Base-by-base conservation (phyloP, 1,140 invertebrate species). In the Fragariocoptes setiger region DNA sequence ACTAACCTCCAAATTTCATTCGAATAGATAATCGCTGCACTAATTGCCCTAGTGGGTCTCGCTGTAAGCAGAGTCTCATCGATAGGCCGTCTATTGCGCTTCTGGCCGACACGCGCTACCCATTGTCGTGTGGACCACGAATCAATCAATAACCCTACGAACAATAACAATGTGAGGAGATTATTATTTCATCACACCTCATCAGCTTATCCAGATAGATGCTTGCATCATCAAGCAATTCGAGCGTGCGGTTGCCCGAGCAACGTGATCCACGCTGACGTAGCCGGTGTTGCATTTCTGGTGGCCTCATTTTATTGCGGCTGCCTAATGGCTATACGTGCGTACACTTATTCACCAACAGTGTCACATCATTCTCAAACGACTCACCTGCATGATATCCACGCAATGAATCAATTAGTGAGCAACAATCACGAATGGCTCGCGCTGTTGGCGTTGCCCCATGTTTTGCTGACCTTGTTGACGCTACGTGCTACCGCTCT, bases 11-110 rank as follows among this genome's bases (percentile, higher is more conserved):
- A 38, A 19, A 13, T 43, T 21, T 18, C 42, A 42, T 20, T 19
- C n/a, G 16, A 42, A n/a, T 21, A 20, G 14, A 16, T 22, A 21
- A 22, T 39, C 2, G 37, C 35, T 19, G 19, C 44, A 12, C 8
- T 46, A 14, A 35, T 42, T 22, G 44, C 41, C 35, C 20, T 46
- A 20, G 15, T 43, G 5, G 21, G 42, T 18, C 15, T 41, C 17
- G 19, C 18, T 19, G 18, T 19, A n/a, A 39, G 40, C 19, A 40
- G 4, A 40, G 35, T 17, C 25, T 40, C 35, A 25, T 19, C 13
- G 22, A 40, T 40, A 15, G 21, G 3, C n/a, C n/a, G n/a, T n/a
- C n/a, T n/a, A n/a, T n/a, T n/a, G n/a, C n/a, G n/a, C n/a, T n/a
- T n/a, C n/a, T n/a, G n/a, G n/a, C n/a, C n/a, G n/a, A n/a, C n/a